Conservation (phyloP, 2,113 vertebrate species). For the Megaceryle maxima region DNA sequence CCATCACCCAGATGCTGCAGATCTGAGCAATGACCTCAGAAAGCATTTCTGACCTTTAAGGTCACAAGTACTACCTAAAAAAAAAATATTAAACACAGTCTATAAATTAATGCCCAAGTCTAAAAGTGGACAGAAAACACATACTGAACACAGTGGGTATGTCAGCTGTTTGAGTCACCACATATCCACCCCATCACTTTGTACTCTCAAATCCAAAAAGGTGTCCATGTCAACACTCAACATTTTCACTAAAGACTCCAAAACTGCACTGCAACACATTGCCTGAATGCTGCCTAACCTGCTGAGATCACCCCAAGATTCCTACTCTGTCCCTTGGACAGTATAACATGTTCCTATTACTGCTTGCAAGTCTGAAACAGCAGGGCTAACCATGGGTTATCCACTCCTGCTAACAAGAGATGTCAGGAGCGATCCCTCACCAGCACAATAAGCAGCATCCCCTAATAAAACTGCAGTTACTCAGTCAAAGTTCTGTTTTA, state of each 20-base stretch:
- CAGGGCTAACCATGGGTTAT: not conserved
- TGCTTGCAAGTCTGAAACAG: not conserved
- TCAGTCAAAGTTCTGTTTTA: not conserved
- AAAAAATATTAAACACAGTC: not conserved
- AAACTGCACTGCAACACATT: not conserved
- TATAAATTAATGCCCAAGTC: not conserved
- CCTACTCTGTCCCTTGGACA: not conserved
- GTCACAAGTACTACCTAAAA: not conserved
- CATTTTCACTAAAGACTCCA: not conserved
- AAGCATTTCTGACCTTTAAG: not conserved
- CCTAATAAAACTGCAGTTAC: not conserved
- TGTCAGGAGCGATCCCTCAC: not conserved
- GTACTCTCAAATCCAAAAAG: not conserved
- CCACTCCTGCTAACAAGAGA: not conserved
- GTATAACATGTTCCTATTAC: not conserved
- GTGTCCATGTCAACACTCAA: not conserved
- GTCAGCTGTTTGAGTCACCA: not conserved
- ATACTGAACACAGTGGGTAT: not conserved
- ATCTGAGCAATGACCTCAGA: not conserved
- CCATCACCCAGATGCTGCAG: not conserved
- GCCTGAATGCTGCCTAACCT: fast-evolving
- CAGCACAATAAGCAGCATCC: no score
- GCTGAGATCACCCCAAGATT: not conserved
- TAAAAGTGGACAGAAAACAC: not conserved
- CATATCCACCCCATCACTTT: no score